A percentile compares a stretch with the other conserved stretches of the same genome.
Evolutionary conservation across 1,140 invertebrate species (phyloP).

Genomic region (Mizuhopecten yessoensis): DNA sequence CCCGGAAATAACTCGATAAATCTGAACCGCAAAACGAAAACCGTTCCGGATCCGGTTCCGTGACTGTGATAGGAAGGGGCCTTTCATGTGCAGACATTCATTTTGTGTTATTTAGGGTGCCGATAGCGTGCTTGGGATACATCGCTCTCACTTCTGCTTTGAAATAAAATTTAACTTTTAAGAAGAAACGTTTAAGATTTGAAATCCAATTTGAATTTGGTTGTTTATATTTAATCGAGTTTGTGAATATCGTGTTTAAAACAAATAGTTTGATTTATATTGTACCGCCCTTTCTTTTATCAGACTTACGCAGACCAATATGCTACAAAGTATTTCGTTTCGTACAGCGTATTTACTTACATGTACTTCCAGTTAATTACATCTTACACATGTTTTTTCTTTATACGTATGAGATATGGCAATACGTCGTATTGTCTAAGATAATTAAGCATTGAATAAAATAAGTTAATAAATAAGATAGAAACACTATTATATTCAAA

Average conservation of each 20-base stretch:
- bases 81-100: background rate
- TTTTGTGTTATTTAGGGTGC: constrained; percentile 26
- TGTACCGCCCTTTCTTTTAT: too few relatives aligned
- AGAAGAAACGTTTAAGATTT: background rate
- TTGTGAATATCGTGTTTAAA: background rate
- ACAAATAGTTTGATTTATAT: background rate
- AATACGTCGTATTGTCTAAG: too few relatives aligned
- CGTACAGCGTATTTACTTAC: too few relatives aligned
- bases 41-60: constrained; percentile 20
- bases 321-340: too few relatives aligned
- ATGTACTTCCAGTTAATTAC: too few relatives aligned
- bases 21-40: background rate
- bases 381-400: too few relatives aligned
- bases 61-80: background rate
- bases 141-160: background rate
- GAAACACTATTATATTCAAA: too few relatives aligned
- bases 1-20: constrained; percentile 26
- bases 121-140: background rate
- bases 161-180: background rate
- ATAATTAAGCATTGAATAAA: too few relatives aligned
- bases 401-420: too few relatives aligned
- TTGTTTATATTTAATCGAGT: background rate
- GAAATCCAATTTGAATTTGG: background rate
- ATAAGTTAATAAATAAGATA: too few relatives aligned
- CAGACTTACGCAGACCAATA: too few relatives aligned